Evolutionary conservation across 2,888 invertebrate species (phyloP).

Genomic region (Aelia acuminata): DNA sequence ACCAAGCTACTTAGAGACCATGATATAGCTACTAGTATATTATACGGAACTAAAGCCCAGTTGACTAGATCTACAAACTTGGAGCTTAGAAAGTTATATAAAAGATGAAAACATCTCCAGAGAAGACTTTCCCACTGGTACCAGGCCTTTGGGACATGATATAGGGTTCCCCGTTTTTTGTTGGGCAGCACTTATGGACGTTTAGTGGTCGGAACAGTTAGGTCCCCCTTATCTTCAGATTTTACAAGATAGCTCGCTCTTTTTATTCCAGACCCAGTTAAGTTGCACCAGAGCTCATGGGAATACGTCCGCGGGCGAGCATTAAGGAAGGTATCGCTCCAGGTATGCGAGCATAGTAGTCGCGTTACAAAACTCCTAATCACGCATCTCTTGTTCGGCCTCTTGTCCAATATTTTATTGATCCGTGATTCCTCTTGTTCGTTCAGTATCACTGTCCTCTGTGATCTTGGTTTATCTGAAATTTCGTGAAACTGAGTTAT

Average conservation of each 20-base stretch:
- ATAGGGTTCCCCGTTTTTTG: slow-evolving; percentile 12
- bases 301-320: neutral
- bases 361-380: neutral
- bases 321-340: neutral
- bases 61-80: neutral
- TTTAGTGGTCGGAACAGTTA: slow-evolving; percentile 7
- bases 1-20: neutral
- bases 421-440: neutral
- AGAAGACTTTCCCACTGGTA: slow-evolving; percentile 14
- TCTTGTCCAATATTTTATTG: neutral
- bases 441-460: neutral
- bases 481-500: no score
- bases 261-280: neutral
- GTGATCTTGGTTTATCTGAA: no score
- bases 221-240: neutral
- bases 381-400: neutral
- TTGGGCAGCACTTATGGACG: slow-evolving; percentile 3
- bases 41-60: neutral
- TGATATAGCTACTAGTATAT: no score
- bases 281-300: neutral
- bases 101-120: neutral
- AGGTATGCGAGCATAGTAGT: neutral
- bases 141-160: neutral
- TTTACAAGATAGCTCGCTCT: slow-evolving; percentile 5
- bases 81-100: neutral